Base-by-base conservation (phyloP, 2,113 vertebrate species). In the Anoura caudifer region DNA sequence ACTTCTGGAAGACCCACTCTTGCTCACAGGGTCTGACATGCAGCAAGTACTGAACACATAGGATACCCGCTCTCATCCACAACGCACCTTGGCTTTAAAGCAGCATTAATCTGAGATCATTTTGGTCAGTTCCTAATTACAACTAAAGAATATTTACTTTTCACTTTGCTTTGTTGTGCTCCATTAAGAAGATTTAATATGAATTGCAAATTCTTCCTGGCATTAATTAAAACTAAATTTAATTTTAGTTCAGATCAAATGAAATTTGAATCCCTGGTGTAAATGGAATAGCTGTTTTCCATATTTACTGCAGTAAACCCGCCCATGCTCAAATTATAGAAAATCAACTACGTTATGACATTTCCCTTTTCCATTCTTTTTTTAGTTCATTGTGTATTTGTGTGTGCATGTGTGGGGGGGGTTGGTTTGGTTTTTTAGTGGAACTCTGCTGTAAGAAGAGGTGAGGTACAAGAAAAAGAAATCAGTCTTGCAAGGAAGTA, bases 111-210 rank as follows among this genome's bases (percentile, higher is more conserved):
- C 31, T 81, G 73, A 54, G 43, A 36, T 8, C 50, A 72, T 12
- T 87, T 87, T 79, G 65, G 16, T 87, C 41, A 47, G 33, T 79
- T 56, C 41, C 76, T 86, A 81, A 43, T 56, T 52, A 61, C 38
- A 83, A 85, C 6, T 75, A 28, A 80, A 86, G 54, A 84, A 84
- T 63, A 84, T 24, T 24, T 79, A 90, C 67, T 87, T 92, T 96
- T 45, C 65, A 69, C 15, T 63, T 85, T 43, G 61, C 20, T 79
- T 88, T 93, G 8, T 73, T 95, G 9, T 81, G 16, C 17, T 82
- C 75, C 90, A 76, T 70, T 93, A 81, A 93, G 50, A 70, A 89
- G 28, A 88, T 41, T 56, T 45, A 50, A 72, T 63, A 86, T 33
- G 33, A 84, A 87, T 82, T 89, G 47, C 22, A 89, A 88, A 95